Percentiles rank a stretch among this genome's conserved stretches.
Conservation (phyloP, 2,797 vertebrate genomes). For the Sebastes vulpes region DNA sequence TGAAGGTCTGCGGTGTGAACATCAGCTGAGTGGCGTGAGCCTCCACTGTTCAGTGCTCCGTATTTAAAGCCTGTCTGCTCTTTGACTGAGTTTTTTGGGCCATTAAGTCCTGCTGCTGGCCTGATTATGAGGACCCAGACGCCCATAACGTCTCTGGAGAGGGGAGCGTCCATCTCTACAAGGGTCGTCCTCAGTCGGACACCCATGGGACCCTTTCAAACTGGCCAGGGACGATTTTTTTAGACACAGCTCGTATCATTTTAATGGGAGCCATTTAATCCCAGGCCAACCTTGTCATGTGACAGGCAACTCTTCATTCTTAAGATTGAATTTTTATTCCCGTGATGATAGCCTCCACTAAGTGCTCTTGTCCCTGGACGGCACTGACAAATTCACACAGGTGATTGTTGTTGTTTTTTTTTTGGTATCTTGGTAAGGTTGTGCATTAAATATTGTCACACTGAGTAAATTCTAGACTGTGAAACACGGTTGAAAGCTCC, state of each 20-base stretch:
- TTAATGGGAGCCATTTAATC: slow-evolving; percentile 75
- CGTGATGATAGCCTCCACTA: slow-evolving; percentile 39
- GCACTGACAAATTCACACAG: slow-evolving; percentile 31
- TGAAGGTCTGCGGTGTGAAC: slow-evolving; percentile 67
- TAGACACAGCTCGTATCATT: slow-evolving; percentile 77
- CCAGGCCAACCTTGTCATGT: slow-evolving; percentile 74
- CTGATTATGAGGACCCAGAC: slow-evolving; percentile 77
- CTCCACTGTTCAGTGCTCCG: slow-evolving; percentile 53
- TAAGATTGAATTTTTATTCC: slow-evolving; percentile 55
- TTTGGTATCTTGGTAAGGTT: background rate
- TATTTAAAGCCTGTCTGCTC: slow-evolving; percentile 70
- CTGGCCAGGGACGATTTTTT: slow-evolving; percentile 44
- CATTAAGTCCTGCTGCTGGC: slow-evolving; percentile 83
- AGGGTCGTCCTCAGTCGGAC: slow-evolving; percentile 65
- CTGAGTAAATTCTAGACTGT: background rate
- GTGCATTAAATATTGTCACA: background rate
- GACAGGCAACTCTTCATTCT: slow-evolving; percentile 73
- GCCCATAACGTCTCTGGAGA: slow-evolving; percentile 44
- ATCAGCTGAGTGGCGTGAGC: slow-evolving; percentile 55
- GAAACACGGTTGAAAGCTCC: background rate
- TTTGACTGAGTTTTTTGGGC: slow-evolving; percentile 84
- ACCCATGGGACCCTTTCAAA: slow-evolving; percentile 52
- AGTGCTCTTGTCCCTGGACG: slow-evolving; percentile 41
- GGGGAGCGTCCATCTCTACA: slow-evolving; percentile 54
- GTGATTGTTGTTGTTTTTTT: background rate